Conservation (phyloP, 2,888 invertebrate genomes). For the Disparrhopalites patrizii region DNA sequence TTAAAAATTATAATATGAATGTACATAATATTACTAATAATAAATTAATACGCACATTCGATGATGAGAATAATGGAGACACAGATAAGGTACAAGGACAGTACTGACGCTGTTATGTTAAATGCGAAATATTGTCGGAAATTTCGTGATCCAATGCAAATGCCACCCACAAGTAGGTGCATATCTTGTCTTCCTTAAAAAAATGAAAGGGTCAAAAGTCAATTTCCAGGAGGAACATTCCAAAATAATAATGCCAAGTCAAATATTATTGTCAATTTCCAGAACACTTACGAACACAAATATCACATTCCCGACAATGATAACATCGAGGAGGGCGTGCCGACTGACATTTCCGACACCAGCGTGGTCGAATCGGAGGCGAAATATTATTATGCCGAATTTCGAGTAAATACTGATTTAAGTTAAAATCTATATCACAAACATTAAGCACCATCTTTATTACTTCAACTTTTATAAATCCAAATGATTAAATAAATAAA, state of each 20-base stretch:
- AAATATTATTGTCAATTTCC: not conserved
- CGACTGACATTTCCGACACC: slow-evolving; percentile 17
- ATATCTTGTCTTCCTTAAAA: slow-evolving; percentile 22
- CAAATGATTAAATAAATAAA: too few species aligned
- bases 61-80: not conserved
- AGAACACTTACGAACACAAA: slow-evolving; percentile 14
- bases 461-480: too few species aligned
- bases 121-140: slow-evolving; percentile 16
- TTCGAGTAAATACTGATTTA: slow-evolving; percentile 4
- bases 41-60: slow-evolving; percentile 6
- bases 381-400: not conserved
- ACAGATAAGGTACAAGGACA: slow-evolving; percentile 7
- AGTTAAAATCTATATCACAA: slow-evolving; percentile 13
- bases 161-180: slow-evolving; percentile 22
- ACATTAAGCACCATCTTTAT: too few species aligned
- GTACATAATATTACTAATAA: too few species aligned
- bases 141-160: slow-evolving; percentile 21
- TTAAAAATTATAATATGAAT: too few species aligned
- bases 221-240: too few species aligned
- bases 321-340: slow-evolving; percentile 16
- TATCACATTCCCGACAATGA: slow-evolving; percentile 14
- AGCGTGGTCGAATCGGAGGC: not conserved
- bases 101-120: not conserved
- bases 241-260: not conserved
- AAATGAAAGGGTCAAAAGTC: too few species aligned